These are phyloP conservation scores for Chelonoidis abingdonii DNA, from an alignment of 2,113 vertebrate genomes.

Conservation along the genomic window DNA sequence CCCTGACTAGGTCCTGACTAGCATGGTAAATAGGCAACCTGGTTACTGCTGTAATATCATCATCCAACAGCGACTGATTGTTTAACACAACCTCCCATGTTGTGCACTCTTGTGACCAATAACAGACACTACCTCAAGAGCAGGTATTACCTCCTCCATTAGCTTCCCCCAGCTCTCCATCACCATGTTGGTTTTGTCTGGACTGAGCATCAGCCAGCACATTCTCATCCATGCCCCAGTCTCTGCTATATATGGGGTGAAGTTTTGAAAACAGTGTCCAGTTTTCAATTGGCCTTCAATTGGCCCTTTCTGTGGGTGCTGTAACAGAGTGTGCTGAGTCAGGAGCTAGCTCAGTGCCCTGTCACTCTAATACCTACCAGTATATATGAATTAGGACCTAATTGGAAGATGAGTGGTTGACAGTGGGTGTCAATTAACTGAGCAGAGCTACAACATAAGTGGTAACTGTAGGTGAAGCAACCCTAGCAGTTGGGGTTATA, in stretches of 20 bases:
- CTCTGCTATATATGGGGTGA: neutral
- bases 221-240: neutral
- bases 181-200: neutral
- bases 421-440: neutral
- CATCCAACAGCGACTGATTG: neutral
- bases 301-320: neutral
- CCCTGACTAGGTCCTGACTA: neutral
- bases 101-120: neutral
- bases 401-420: neutral
- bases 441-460: too few species aligned
- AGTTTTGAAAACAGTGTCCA: neutral
- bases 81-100: neutral
- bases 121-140: neutral
- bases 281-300: neutral
- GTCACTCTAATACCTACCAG: neutral
- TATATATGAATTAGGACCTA: neutral
- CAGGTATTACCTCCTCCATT: neutral
- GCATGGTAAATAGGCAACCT: neutral
- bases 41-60: neutral
- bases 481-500: too few species aligned
- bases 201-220: neutral
- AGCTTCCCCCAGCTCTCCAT: neutral
- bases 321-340: too few species aligned
- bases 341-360: neutral
- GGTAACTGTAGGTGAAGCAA: too few species aligned